Base-by-base conservation (phyloP, 2,888 invertebrate species). In the Limnephilus marmoratus region DNA sequence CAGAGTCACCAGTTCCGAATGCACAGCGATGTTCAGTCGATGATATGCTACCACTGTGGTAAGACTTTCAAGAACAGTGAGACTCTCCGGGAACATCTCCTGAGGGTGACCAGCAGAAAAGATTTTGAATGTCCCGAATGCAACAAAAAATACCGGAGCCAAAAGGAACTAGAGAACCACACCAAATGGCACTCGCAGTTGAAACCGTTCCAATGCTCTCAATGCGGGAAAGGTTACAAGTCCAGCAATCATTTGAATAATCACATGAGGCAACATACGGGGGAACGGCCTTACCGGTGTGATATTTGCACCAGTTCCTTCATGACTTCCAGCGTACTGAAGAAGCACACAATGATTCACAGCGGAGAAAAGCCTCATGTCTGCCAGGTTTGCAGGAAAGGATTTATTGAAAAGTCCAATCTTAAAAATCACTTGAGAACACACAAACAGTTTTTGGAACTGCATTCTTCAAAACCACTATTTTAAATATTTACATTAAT, bases 351-450 rank as follows among this genome's bases (percentile, higher is more conserved):
- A 37, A 90, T 93, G 49, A 93, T 92, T 49, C 94, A 94, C 81
- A 93, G 93, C 0, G 93, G 93, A 5, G 92, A 93, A 81, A 93
- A 93, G 49, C 93, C 94, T 2, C 93, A 93, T 37, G 90, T 91
- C 37, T 94, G 94, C 88, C 81, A 91, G 24, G 85, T 90, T 68
- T 94, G 94, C 83, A 93, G 89, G 18, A 94, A 94, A 85, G 91
- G 92, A 0, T 94, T 93, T 80, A 92, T 92, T n/a, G 93, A 93
- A 13, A 93, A 94, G 83, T 93, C 93, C 41, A 94, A 94, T 53
- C 90, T 94, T n/a, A 93, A 93, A 91, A 93, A 92, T 24, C 94
- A 94, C 81, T 85, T 93, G 68, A 94, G 93, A 81, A 93, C 92
- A 18, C 93, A 93, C 41, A 92, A 90, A 29, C 90, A 81, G 80